Conservation (phyloP, 37 sponge, comb jelly and placozoan genomes). For the Agelas oroides region DNA sequence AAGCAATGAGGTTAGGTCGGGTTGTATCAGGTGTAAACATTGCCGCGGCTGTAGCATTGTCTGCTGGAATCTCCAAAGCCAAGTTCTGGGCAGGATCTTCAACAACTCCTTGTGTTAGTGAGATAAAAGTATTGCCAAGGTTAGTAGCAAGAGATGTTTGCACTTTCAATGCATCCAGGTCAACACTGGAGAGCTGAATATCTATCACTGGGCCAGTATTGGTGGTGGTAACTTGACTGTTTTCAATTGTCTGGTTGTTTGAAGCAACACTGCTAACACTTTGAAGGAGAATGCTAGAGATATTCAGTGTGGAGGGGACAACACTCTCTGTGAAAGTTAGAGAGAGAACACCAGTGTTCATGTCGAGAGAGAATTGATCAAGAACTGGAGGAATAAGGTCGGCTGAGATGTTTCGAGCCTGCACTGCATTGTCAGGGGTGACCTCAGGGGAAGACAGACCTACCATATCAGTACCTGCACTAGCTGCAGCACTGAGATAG, state of each 20-base stretch:
- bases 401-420: constrained; percentile 59
- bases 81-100: constrained; percentile 71
- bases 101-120: constrained; percentile 45
- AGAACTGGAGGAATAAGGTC: constrained; percentile 81
- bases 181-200: constrained; percentile 53
- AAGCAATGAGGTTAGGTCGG: constrained; percentile 47
- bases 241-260: constrained; percentile 21
- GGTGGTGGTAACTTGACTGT: constrained; percentile 9
- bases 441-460: constrained; percentile 26
- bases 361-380: constrained; percentile 74
- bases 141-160: constrained; percentile 67
- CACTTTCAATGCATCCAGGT: constrained; percentile 79
- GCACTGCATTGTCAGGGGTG: constrained; percentile 33
- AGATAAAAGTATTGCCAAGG: constrained; percentile 54
- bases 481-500: constrained; percentile 50
- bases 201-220: constrained; percentile 13
- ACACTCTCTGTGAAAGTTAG: constrained; percentile 82
- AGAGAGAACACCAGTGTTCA: constrained; percentile 70
- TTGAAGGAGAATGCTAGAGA: constrained; percentile 59
- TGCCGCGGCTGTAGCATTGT: constrained; percentile 21
- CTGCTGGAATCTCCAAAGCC: constrained; percentile 29
- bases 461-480: constrained; percentile 74
- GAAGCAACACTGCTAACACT: neutral
- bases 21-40: constrained; percentile 63
- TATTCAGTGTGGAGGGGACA: constrained; percentile 56